Base-by-base conservation (phyloP, 2,797 vertebrate genomes). In the Rhynchotus rufescens region DNA sequence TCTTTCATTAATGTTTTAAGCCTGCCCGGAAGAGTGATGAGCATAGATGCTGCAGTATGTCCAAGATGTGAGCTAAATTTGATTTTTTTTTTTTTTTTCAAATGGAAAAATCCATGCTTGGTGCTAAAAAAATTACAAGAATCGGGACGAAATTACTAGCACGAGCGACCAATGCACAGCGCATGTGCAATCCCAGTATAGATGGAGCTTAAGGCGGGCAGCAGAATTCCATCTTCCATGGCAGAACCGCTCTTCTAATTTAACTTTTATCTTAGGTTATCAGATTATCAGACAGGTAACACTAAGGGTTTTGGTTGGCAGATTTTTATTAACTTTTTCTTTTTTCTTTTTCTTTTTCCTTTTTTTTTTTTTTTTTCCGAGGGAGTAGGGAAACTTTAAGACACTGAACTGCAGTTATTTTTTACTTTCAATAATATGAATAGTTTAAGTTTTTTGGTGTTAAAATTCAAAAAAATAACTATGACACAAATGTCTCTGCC, bases 371-470 rank as follows among this genome's bases (percentile, higher is more conserved):
- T 49, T 13, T 23, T 47, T 49, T 23, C 23, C 23, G 47, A 23
- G 11, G 47, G 23, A 12, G 47, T 49, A 23, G 47, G 47, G 47
- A 49, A 45, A 30, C 4, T 59, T 86, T 76, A 72, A 83, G 51
- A 36, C 19, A 86, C 16, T 62, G 28, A 85, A 74, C 90, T 83
- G 62, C 67, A 75, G 75, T 54, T 94, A 61, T 51, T 91, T 91
- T 91, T 87, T 65, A 51, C 19, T 64, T 92, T 60, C 49, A 59
- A 30, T 8, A 23, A 2, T 85, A 71, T 77, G 45, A 91, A 42
- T 42, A 76, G 9, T 20, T 23, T 74, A 66, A 68, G 30, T 56
- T 92, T 92, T 92, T 54, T 51, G 61, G 20, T 25, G 52, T 60
- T 74, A 59, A 15, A 90, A 75, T 16, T 21, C 25, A 30, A 40